phyloP scores from a whole-genome alignment of 2,797 vertebrate species.

The Aulostomus chinensis region DNA sequence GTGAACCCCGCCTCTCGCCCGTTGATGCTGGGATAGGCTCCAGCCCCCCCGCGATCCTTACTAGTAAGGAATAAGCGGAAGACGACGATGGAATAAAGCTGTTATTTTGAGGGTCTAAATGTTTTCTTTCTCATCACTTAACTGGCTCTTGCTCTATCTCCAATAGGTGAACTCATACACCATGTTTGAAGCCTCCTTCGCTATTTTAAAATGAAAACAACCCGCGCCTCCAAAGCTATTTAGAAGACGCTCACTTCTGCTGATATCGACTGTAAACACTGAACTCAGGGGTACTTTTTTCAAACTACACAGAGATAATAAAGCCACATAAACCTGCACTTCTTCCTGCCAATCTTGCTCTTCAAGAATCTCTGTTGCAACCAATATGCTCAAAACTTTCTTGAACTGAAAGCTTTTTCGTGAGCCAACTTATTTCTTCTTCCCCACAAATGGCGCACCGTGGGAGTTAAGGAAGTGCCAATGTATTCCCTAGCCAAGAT shows the following conservation, averaged over 20 bases:
- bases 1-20: too few relatives aligned
- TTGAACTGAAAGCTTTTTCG: conserved; percentile 25
- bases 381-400: conserved; percentile 39
- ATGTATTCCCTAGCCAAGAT: conserved; percentile 60
- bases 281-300: not conserved
- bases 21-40: too few relatives aligned
- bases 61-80: too few relatives aligned
- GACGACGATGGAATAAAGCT: too few relatives aligned
- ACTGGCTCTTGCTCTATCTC: too few relatives aligned
- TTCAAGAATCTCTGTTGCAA: conserved; percentile 12
- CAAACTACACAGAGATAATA: conserved; percentile 2
- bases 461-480: conserved; percentile 61
- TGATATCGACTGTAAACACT: conserved; percentile 1
- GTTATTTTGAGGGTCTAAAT: too few relatives aligned
- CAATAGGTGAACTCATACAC: not conserved
- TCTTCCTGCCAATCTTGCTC: conserved; percentile 1
- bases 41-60: too few relatives aligned
- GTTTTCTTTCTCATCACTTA: too few relatives aligned
- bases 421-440: conserved; percentile 17
- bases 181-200: not conserved
- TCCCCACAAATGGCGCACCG: conserved; percentile 46
- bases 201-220: conserved; percentile 7
- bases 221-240: conserved; percentile 8
- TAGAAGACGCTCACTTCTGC: not conserved
- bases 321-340: not conserved